A percentile compares a stretch with the other conserved stretches of the same genome.
phyloP scores from a whole-genome alignment of 2,113 vertebrate species.

The Hippocampus mohnikei region DNA sequence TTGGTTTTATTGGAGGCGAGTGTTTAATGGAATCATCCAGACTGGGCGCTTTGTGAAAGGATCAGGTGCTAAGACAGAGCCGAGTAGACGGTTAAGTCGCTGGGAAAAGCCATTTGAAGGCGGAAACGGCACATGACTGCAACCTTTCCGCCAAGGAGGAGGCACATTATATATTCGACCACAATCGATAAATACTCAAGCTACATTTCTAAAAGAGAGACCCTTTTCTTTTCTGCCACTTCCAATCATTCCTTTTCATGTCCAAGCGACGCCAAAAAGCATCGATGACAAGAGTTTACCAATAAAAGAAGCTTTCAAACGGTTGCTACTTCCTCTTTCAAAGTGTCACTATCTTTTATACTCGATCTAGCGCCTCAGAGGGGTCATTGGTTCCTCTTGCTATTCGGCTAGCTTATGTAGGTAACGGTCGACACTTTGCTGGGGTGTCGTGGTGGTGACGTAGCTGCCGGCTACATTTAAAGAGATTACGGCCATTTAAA shows the following conservation, averaged over 20 bases:
- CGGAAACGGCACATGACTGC: neutral
- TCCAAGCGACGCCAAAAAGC: neutral
- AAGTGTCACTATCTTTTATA: neutral
- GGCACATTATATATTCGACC: neutral
- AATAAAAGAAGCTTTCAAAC: neutral
- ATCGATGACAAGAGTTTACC: no score
- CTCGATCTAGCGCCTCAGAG: neutral
- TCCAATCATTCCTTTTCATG: neutral
- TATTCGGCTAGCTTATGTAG: neutral
- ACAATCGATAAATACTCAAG: neutral
- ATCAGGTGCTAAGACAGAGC: neutral
- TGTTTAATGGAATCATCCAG: conserved; percentile 1
- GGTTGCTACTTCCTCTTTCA: neutral
- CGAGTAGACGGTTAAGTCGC: neutral
- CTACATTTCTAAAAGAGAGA: neutral
- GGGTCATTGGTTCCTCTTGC: neutral
- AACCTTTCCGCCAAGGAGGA: neutral
- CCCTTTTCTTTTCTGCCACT: neutral
- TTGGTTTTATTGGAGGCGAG: neutral
- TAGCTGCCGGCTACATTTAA: neutral
- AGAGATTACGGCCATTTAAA: no score
- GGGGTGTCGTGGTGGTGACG: neutral
- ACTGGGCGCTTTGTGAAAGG: neutral
- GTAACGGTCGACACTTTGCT: neutral
- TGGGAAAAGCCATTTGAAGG: neutral